Evolutionary conservation across 2,113 vertebrate species (phyloP).

Genomic region (Nannospalax galili): DNA sequence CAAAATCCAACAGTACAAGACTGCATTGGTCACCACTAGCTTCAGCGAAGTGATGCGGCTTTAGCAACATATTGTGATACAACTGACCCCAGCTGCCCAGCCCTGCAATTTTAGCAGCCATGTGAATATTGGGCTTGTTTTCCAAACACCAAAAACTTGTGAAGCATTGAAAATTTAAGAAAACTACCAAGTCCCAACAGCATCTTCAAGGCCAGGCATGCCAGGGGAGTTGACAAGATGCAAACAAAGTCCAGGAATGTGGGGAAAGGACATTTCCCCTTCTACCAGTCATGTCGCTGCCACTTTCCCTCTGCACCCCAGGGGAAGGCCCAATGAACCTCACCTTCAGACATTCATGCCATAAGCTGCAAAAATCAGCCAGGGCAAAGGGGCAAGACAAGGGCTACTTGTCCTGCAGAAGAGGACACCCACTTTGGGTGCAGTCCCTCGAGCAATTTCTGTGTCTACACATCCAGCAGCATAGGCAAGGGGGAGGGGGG

Average conservation of each 20-base stretch:
- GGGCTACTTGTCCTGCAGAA: rapidly evolving
- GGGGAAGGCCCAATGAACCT: neutral
- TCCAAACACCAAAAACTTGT: neutral
- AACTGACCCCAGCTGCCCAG: neutral
- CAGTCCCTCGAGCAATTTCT: neutral
- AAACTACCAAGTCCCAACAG: neutral
- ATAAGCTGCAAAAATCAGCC: too few species aligned
- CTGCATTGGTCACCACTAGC: neutral
- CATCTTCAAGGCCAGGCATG: neutral
- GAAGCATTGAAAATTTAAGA: neutral
- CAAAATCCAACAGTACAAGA: neutral
- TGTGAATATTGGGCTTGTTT: neutral
- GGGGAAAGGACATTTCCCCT: neutral
- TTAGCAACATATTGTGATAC: too few species aligned
- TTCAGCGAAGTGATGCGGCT: neutral
- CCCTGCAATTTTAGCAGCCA: neutral
- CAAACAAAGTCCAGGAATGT: too few species aligned
- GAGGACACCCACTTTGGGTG: neutral
- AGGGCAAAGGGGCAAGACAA: neutral
- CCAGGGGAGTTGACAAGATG: neutral
- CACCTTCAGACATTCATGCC: neutral
- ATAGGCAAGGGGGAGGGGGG: rapidly evolving
- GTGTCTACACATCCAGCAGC: neutral
- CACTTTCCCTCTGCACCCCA: neutral
- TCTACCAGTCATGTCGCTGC: neutral